Percentiles rank a stretch among this genome's conserved stretches.
These are phyloP conservation scores for Drosophila mauritiana DNA, from an alignment of 1,140 invertebrate species.

Conservation along the genomic window DNA sequence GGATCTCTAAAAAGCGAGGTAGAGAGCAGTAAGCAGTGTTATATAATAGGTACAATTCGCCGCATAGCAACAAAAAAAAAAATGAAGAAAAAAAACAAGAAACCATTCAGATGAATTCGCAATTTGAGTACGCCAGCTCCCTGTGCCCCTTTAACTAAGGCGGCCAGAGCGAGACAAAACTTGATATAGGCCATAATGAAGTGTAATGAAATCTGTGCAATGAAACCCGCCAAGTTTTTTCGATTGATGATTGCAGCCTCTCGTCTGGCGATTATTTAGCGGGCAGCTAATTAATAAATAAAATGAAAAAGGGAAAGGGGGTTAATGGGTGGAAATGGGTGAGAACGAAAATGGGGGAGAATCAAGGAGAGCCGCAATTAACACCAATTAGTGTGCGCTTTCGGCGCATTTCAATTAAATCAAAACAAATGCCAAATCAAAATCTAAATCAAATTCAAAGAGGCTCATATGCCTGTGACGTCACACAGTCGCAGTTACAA, in stretches of 20 bases:
- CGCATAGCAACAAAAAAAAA: slow-evolving; percentile 32
- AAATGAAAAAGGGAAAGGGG: neutral
- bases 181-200: slow-evolving; percentile 45
- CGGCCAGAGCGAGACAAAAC: slow-evolving; percentile 5
- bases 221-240: slow-evolving; percentile 78
- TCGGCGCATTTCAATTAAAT: slow-evolving; percentile 71
- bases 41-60: slow-evolving; percentile 56
- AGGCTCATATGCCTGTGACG: slow-evolving; percentile 51
- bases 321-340: neutral
- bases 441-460: neutral
- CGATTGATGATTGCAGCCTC: slow-evolving; percentile 71
- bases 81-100: slow-evolving; percentile 1
- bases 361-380: slow-evolving; percentile 18
- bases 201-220: slow-evolving; percentile 71
- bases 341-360: neutral
- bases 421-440: slow-evolving; percentile 26
- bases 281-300: slow-evolving; percentile 69
- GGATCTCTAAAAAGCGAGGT: slow-evolving; percentile 34
- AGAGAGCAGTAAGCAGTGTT: slow-evolving; percentile 30
- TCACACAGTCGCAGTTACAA: slow-evolving; percentile 45
- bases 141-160: slow-evolving; percentile 1
- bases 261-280: slow-evolving; percentile 70
- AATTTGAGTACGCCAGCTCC: slow-evolving; percentile 40
- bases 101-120: slow-evolving; percentile 58
- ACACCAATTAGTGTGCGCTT: slow-evolving; percentile 68